Evolutionary conservation across 1,140 invertebrate genomes (phyloP), one percentile per base, ranked within the genome.

Genomic region (Solenopsis invicta): DNA sequence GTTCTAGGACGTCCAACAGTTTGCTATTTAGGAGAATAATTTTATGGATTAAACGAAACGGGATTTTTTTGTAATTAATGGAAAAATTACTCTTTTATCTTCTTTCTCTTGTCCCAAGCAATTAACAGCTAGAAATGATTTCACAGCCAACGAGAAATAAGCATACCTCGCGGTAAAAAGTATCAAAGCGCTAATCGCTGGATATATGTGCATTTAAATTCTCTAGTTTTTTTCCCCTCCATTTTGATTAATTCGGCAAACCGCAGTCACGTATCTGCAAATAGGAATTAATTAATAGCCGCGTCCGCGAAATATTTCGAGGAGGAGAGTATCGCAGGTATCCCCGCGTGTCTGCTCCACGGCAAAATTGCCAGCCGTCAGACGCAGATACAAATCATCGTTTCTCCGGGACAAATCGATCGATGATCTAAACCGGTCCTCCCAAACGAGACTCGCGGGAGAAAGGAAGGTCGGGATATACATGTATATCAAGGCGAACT

Each of bases 391-490:
- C 48, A 45, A 82, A 82, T 82, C 37, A n/a, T 81, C 66, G 67
- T 74, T 74, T 18, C 54, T 18, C 54, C 80, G 59, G n/a, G 16
- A 61, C 21, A 41, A 84, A 74, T 74, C 69, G 80, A 84, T 84
- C 67, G 67, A 62, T 84, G 67, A 74, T 41, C 69, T 29, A 74
- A 71, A 84, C 69, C 67, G 67, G 67, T 84, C 52, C 21, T 56
- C 6, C 10, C 12, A 54, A 50, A 84, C 41, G 80, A 84, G 59
- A 74, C 54, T 61, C 29, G 18, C 18, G 18, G 24, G 80, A 84
- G 80, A 84, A 84, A 74, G 80, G 80, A 84, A 18, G 16, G 54
- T 41, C 64, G 21, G n/a, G 34, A 81, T 62, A 61, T 82, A 34
- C 72, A 8, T n/a, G 48, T 12, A n/a, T 4, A 41, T 24, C n/a